Conservation (phyloP, 2,797 vertebrate species). For the Enteromius paludinosus region DNA sequence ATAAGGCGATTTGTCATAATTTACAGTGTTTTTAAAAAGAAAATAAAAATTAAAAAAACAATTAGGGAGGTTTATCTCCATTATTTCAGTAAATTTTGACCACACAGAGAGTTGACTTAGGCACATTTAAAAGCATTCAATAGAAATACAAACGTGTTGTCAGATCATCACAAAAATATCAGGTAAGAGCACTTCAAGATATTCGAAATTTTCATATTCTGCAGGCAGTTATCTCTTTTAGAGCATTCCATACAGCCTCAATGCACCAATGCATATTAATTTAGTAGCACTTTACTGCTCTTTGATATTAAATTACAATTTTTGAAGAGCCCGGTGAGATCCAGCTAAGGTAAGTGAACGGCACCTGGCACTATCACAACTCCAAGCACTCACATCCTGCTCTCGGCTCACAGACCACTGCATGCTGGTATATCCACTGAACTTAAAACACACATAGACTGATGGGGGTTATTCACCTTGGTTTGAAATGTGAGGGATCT, state of each 20-base stretch:
- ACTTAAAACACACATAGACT: slow-evolving; percentile 35
- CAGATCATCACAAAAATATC: slow-evolving; percentile 31
- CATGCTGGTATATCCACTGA: slow-evolving; percentile 54
- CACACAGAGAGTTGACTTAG: background rate
- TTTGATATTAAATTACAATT: slow-evolving; percentile 43
- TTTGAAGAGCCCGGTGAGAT: slow-evolving; percentile 42
- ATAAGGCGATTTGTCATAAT: background rate
- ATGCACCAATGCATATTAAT: slow-evolving; percentile 28
- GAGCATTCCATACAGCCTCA: slow-evolving; percentile 23
- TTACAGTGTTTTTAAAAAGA: background rate
- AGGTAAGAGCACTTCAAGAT: slow-evolving; percentile 58
- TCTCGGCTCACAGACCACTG: slow-evolving; percentile 48
- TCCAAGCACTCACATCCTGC: slow-evolving; percentile 39
- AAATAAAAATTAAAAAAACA: background rate
- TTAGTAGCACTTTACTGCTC: slow-evolving; percentile 31
- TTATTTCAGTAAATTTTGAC: background rate
- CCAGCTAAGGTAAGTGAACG: slow-evolving; percentile 57
- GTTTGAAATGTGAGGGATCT: slow-evolving; percentile 51
- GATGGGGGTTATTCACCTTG: slow-evolving; percentile 20
- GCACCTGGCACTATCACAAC: slow-evolving; percentile 23
- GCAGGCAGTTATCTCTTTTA: slow-evolving; percentile 50
- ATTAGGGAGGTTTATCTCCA: background rate
- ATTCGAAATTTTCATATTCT: slow-evolving; percentile 11
- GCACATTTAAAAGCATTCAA: background rate
- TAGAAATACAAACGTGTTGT: slow-evolving; percentile 15